Evolutionary conservation across 37 sponge, comb jelly and placozoan genomes (phyloP).

Genomic region (Spongilla lacustris): DNA sequence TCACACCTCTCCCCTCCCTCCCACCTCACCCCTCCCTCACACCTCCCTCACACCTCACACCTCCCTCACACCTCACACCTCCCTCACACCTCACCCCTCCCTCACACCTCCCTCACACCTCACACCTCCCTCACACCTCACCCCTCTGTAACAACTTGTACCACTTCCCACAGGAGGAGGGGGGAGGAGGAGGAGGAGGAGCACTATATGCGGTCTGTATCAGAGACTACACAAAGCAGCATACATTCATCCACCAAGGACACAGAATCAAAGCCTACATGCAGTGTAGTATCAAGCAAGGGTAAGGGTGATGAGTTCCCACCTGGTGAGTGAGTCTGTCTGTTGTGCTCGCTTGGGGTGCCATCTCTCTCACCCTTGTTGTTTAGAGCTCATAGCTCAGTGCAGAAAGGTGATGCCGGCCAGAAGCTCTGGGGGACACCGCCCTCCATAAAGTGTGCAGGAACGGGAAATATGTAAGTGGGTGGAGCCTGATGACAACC

Average conservation of each 20-base stretch:
- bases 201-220: background rate
- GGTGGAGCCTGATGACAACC: background rate
- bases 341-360: background rate
- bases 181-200: background rate
- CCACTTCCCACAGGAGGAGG: background rate
- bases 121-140: background rate
- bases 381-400: constrained; percentile 24
- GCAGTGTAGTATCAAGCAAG: background rate
- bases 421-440: constrained; percentile 73
- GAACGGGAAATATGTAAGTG: constrained; percentile 52
- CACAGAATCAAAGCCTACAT: background rate
- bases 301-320: constrained; percentile 53
- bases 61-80: no score
- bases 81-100: no score
- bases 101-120: no score
- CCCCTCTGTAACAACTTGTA: background rate
- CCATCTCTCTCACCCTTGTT: background rate
- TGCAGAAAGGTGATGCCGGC: constrained; percentile 39
- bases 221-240: background rate
- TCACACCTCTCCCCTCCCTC: no score
- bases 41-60: no score
- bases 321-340: constrained; percentile 30
- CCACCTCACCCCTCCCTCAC: no score
- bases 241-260: background rate
- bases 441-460: constrained; percentile 77